Percentiles rank a stretch among this genome's conserved stretches.
phyloP scores from a whole-genome alignment of 1,140 invertebrate species.

The Tetranychus cinnabarinus region DNA sequence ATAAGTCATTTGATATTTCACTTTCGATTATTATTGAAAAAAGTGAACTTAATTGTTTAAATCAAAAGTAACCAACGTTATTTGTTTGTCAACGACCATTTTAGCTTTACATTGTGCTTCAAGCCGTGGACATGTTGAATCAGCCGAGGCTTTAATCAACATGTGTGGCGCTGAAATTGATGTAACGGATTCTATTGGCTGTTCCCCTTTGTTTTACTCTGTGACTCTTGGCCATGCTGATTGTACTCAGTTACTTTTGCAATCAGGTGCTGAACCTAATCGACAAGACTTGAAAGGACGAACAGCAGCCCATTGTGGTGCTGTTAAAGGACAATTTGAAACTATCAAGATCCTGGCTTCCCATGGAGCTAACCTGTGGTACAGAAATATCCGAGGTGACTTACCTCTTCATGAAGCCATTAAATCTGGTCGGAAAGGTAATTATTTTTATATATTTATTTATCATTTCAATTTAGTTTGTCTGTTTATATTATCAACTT shows the following conservation, averaged over 20 bases:
- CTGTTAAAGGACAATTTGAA: constrained; percentile 79
- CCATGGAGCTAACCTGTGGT: constrained; percentile 67
- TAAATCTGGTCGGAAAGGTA: constrained; percentile 55
- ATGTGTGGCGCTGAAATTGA: constrained; percentile 64
- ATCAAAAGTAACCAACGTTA: background rate
- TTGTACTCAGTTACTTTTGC: constrained; percentile 61
- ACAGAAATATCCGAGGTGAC: constrained; percentile 71
- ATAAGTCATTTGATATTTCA: background rate
- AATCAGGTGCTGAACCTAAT: constrained; percentile 60
- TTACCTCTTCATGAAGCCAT: constrained; percentile 83
- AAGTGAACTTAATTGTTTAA: background rate
- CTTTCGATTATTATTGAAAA: too few species aligned
- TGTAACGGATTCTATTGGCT: constrained; percentile 58
- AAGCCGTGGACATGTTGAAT: constrained; percentile 74
- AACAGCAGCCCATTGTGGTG: constrained; percentile 39
- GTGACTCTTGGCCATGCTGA: constrained; percentile 84
- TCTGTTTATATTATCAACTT: background rate
- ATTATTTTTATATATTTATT: background rate
- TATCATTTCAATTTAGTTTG: background rate
- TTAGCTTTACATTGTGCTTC: constrained; percentile 78
- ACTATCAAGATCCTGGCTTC: constrained; percentile 47
- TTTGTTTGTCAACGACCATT: background rate
- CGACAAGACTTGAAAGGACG: constrained; percentile 72
- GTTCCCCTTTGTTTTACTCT: constrained; percentile 84
- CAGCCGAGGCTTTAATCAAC: constrained; percentile 67